phyloP scores from a whole-genome alignment of 2,113 vertebrate species.

The Tringa solitaria region DNA sequence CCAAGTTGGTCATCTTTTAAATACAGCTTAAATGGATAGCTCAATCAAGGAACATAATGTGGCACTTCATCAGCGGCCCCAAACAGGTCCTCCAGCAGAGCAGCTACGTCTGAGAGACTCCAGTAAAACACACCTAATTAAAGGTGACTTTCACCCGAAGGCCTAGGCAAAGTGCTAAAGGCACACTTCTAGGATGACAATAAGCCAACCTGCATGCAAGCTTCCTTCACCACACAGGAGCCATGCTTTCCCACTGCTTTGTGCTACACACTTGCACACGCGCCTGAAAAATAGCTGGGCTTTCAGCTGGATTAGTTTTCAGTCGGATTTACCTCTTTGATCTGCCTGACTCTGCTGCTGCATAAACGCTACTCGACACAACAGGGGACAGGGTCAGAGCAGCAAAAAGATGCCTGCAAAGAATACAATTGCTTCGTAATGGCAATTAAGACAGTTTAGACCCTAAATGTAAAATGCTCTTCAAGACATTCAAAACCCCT shows the following conservation, averaged over 20 bases:
- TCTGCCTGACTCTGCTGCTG: background rate
- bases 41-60: background rate
- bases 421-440: background rate
- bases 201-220: background rate
- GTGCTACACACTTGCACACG: rapidly evolving
- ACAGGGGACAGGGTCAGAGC: background rate
- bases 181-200: background rate
- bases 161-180: background rate
- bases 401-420: background rate
- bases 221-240: background rate
- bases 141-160: background rate
- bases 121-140: background rate
- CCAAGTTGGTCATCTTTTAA: background rate
- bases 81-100: background rate
- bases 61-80: background rate
- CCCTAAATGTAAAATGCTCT: background rate
- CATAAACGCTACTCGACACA: background rate
- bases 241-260: background rate
- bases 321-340: background rate
- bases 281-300: background rate
- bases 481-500: background rate
- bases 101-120: background rate
- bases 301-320: background rate
- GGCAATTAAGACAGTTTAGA: background rate
- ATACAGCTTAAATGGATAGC: background rate